Conservation (phyloP, 2,113 vertebrate genomes). For the Agapornis roseicollis region DNA sequence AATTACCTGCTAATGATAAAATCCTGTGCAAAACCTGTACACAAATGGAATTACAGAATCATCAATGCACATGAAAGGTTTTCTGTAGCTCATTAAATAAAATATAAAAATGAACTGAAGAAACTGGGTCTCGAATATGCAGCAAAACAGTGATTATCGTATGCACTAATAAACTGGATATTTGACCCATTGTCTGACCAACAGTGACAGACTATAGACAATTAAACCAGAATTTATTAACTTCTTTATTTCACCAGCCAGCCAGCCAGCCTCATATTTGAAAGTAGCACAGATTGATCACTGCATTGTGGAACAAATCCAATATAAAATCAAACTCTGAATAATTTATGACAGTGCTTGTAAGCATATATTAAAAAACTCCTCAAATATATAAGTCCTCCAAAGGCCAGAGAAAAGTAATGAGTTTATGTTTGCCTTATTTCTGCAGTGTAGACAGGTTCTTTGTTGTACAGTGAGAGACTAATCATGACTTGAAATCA, state of each 20-base stretch:
- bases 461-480: background rate
- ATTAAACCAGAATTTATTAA: constrained; percentile 41
- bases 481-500: background rate
- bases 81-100: constrained; percentile 19
- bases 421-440: constrained; percentile 32
- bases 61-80: background rate
- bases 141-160: background rate
- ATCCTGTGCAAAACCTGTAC: background rate
- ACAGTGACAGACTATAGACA: background rate
- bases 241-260: background rate
- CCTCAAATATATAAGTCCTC: background rate
- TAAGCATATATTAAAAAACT: constrained; percentile 50
- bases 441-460: background rate
- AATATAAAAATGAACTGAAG: background rate
- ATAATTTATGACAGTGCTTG: constrained; percentile 51
- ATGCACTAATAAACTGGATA: constrained; percentile 7
- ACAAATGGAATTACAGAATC: background rate
- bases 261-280: background rate
- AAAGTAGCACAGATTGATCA: background rate
- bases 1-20: constrained; percentile 26
- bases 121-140: background rate
- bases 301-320: constrained; percentile 31
- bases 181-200: constrained; percentile 11
- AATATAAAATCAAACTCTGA: constrained; percentile 39
- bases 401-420: constrained; percentile 11